phyloP scores from a whole-genome alignment of 1,140 invertebrate genomes.

The Littorina saxatilis region DNA sequence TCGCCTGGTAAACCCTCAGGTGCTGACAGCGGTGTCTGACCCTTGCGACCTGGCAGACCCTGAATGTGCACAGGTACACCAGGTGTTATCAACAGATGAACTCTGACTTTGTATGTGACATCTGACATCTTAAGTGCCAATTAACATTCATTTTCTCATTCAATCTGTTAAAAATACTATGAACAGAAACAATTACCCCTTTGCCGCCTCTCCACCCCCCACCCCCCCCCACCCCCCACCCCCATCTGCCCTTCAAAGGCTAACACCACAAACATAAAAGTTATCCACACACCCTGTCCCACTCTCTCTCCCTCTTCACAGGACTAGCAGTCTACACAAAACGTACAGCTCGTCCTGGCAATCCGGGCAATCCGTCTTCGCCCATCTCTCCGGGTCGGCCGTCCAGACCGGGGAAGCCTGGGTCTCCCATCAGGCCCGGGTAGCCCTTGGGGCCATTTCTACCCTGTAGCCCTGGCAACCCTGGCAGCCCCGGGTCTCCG shows the following conservation, averaged over 20 bases:
- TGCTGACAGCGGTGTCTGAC: slow-evolving; percentile 1
- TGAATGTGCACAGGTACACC: background rate
- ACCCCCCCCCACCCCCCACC: no score
- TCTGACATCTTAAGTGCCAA: no score
- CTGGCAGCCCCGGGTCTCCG: slow-evolving; percentile 44
- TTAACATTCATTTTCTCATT: no score
- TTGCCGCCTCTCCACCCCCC: no score
- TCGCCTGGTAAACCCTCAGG: slow-evolving; percentile 27
- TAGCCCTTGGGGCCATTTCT: slow-evolving; percentile 12
- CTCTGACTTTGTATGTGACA: no score
- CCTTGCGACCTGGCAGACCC: slow-evolving; percentile 20
- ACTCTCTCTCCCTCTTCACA: no score
- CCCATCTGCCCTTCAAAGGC: no score
- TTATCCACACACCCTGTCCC: background rate
- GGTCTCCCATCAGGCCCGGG: slow-evolving; percentile 35
- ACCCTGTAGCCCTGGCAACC: slow-evolving; percentile 37
- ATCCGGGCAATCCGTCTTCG: slow-evolving; percentile 83
- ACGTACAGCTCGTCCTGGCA: slow-evolving; percentile 46
- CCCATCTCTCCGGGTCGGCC: slow-evolving; percentile 59
- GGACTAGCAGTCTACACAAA: background rate
- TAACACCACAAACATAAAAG: background rate
- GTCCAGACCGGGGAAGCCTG: slow-evolving; percentile 33
- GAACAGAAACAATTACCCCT: no score
- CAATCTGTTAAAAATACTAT: no score
- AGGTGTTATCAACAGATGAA: no score